Evolutionary conservation across 2,888 invertebrate species (phyloP).

Genomic region (Sialis lutaria): DNA sequence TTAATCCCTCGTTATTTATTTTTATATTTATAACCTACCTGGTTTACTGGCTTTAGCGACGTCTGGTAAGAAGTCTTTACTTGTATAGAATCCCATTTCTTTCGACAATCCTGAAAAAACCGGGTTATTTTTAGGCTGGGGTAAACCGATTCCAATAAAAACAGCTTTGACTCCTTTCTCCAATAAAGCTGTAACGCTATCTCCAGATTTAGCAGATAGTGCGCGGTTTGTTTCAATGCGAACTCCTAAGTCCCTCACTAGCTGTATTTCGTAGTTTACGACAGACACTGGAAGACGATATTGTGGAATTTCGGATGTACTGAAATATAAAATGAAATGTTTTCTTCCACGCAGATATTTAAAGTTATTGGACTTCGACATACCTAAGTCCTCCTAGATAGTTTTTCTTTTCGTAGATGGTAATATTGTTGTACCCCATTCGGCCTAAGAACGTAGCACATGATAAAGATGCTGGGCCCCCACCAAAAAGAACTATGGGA

Average conservation of each 20-base stretch:
- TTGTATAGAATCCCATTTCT: constrained; percentile 84
- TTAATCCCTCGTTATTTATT: background rate
- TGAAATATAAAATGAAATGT: constrained; percentile 23
- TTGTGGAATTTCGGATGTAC: constrained; percentile 92
- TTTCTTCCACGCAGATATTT: background rate
- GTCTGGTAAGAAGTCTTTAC: constrained; percentile 80
- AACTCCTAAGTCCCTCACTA: constrained; percentile 86
- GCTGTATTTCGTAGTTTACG: constrained; percentile 81
- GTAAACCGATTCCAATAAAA: constrained; percentile 77
- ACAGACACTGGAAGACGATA: constrained; percentile 86
- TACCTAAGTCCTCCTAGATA: constrained; percentile 58
- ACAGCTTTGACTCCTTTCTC: constrained; percentile 55
- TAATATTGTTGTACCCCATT: constrained; percentile 79
- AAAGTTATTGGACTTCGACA: constrained; percentile 40
- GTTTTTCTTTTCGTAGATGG: constrained; percentile 77
- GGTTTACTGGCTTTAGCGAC: constrained; percentile 82
- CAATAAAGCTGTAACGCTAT: constrained; percentile 52
- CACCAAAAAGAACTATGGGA: constrained; percentile 78
- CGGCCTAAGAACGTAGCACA: constrained; percentile 92
- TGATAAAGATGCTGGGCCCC: constrained; percentile 91
- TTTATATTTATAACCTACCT: constrained; percentile 28
- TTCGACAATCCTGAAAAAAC: constrained; percentile 58
- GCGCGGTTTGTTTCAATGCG: constrained; percentile 59
- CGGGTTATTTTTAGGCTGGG: constrained; percentile 67
- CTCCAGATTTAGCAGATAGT: constrained; percentile 49